Evolutionary conservation across 2,888 invertebrate genomes (phyloP).

Genomic region (Xestia sexstrigata): DNA sequence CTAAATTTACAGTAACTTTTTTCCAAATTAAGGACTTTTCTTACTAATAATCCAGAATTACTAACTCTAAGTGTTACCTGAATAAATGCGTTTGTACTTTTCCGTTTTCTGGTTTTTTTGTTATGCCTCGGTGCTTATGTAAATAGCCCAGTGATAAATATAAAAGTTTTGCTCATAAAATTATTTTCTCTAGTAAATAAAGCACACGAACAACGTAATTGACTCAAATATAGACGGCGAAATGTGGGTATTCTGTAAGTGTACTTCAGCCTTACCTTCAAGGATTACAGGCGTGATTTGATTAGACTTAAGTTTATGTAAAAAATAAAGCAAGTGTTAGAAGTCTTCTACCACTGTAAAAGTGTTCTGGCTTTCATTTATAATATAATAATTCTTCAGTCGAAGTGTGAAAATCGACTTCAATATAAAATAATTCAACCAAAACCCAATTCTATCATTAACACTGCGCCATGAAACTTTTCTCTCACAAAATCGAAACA

Average conservation of each 20-base stretch:
- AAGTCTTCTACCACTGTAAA: neutral
- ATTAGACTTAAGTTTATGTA: neutral
- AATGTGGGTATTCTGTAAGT: neutral
- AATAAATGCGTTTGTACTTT: constrained; percentile 20
- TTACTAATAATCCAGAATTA: neutral
- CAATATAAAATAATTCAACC: neutral
- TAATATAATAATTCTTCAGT: neutral
- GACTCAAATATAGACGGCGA: neutral
- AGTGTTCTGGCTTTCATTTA: neutral
- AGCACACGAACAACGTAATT: neutral
- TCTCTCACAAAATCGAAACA: constrained; percentile 23
- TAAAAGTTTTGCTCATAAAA: too few species aligned
- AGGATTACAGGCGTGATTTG: neutral
- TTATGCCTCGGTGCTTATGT: constrained; percentile 29
- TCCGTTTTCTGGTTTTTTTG: too few species aligned
- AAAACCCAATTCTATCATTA: neutral
- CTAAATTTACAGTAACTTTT: neutral
- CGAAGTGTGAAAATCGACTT: neutral
- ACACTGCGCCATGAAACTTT: neutral
- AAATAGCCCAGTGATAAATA: constrained; percentile 27
- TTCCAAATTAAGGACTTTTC: constrained; percentile 7
- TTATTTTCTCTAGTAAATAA: constrained; percentile 12
- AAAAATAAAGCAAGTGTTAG: neutral
- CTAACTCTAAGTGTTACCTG: constrained; percentile 3
- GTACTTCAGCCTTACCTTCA: neutral